These are phyloP conservation scores for Papilio aristodemus DNA, from an alignment of 1,140 invertebrate species.

Conservation along the genomic window DNA sequence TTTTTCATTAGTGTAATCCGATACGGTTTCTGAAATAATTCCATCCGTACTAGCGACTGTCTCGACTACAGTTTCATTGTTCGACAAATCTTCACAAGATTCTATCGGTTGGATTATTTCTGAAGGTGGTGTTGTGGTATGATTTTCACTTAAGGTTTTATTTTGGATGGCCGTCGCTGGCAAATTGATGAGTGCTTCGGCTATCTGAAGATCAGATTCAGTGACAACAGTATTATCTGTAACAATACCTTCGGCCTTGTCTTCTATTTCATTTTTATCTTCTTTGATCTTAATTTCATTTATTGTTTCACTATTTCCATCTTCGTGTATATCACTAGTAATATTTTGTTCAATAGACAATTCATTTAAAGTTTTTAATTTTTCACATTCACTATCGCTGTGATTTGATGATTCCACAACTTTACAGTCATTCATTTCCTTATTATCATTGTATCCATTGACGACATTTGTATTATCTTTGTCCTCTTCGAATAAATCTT, in stretches of 20 bases:
- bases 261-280: constrained; percentile 23
- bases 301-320: constrained; percentile 34
- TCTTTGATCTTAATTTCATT: constrained; percentile 18
- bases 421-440: not conserved
- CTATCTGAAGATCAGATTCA: constrained; percentile 76
- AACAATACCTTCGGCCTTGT: constrained; percentile 12
- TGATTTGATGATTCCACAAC: not conserved
- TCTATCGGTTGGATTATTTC: constrained; percentile 33
- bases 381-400: constrained; percentile 26
- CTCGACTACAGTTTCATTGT: constrained; percentile 33
- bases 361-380: not conserved
- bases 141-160: constrained; percentile 46
- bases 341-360: constrained; percentile 27
- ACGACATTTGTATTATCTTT: constrained; percentile 43
- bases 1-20: constrained; percentile 40
- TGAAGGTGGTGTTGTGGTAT: constrained; percentile 39
- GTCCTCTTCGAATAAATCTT: constrained; percentile 76
- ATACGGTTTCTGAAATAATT: constrained; percentile 33
- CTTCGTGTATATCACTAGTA: constrained; percentile 20
- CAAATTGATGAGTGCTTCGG: constrained; percentile 74
- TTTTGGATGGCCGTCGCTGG: constrained; percentile 66
- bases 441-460: constrained; percentile 18
- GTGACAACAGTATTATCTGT: constrained; percentile 52
- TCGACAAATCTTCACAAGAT: constrained; percentile 25
- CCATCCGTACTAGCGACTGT: constrained; percentile 35